These are phyloP conservation scores for Corvus hawaiiensis DNA, from an alignment of 2,113 vertebrate genomes.

Conservation along the genomic window DNA sequence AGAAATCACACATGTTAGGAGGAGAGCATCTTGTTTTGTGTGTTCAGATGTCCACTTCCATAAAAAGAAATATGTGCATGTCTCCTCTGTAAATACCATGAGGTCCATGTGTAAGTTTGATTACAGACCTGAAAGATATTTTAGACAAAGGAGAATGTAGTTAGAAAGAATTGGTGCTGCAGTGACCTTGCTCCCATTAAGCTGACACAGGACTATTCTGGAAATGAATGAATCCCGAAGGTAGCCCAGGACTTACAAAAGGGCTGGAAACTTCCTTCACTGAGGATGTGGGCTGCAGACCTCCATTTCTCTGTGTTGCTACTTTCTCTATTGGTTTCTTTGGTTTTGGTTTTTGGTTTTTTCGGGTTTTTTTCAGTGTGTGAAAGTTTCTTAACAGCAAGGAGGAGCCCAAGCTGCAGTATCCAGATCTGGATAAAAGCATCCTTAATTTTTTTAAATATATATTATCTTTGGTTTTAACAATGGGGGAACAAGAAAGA, in stretches of 20 bases:
- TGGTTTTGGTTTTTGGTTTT: background rate
- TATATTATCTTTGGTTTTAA: background rate
- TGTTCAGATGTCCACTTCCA: background rate
- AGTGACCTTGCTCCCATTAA: background rate
- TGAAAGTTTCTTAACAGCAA: background rate
- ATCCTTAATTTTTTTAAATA: background rate
- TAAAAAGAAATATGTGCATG: background rate
- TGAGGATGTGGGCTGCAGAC: background rate
- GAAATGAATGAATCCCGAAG: slow-evolving; percentile 13
- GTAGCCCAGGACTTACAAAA: background rate
- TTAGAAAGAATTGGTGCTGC: background rate
- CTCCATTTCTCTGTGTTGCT: background rate
- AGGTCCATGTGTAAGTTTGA: background rate
- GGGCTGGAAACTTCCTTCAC: background rate
- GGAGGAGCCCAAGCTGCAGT: background rate
- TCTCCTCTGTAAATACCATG: background rate
- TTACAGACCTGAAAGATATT: background rate
- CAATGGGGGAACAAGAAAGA: background rate
- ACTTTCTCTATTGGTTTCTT: background rate
- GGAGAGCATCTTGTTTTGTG: background rate
- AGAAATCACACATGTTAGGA: background rate
- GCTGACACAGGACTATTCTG: background rate
- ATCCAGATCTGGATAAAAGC: background rate
- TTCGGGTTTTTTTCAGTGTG: background rate
- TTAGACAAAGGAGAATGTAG: background rate